phyloP scores from a whole-genome alignment of 2,888 invertebrate species.

The Odiellus spinosus region DNA sequence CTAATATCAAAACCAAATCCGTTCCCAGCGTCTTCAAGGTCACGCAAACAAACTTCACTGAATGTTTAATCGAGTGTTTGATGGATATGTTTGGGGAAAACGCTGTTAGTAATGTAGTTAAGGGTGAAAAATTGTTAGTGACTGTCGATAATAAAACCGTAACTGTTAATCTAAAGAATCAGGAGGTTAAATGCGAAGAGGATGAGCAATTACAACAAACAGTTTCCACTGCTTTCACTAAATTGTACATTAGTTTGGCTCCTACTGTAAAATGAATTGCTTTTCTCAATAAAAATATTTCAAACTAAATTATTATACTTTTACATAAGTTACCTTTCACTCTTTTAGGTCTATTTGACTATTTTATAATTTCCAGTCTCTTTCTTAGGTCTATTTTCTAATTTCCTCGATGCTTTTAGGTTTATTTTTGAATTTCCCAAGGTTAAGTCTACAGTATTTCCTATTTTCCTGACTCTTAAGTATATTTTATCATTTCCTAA shows the following conservation, averaged over 20 bases:
- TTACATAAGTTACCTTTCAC: too few species aligned
- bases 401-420: too few species aligned
- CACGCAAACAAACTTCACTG: constrained; percentile 80
- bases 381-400: too few species aligned
- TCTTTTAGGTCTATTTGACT: too few species aligned
- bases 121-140: constrained; percentile 71
- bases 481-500: too few species aligned
- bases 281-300: too few species aligned
- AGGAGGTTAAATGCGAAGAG: constrained; percentile 63
- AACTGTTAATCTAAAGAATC: constrained; percentile 59
- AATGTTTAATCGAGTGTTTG: constrained; percentile 73
- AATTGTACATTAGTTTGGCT: constrained; percentile 61
- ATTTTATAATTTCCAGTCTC: too few species aligned
- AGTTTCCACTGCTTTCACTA: constrained; percentile 65
- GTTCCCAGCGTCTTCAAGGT: constrained; percentile 45
- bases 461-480: too few species aligned
- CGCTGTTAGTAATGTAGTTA: constrained; percentile 81
- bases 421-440: too few species aligned
- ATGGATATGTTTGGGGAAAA: constrained; percentile 92
- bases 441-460: too few species aligned
- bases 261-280: constrained; percentile 20
- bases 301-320: too few species aligned
- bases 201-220: constrained; percentile 68
- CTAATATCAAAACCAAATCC: constrained; percentile 5
- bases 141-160: constrained; percentile 70